A percentile compares a stretch with the other conserved stretches of the same genome.
Conservation (phyloP, 2,113 vertebrate species). For the Sander lucioperca region DNA sequence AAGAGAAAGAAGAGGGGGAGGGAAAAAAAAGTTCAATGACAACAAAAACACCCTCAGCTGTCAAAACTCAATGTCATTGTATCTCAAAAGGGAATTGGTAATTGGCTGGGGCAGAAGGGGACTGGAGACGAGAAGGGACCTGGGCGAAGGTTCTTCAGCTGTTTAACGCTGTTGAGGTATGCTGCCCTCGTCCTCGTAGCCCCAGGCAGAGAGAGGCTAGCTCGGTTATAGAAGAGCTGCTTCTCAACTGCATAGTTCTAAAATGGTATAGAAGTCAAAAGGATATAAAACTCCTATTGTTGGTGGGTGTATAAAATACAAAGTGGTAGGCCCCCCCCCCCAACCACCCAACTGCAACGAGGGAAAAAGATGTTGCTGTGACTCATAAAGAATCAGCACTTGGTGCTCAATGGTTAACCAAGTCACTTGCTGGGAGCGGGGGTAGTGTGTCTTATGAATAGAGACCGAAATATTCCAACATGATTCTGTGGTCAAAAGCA, state of each 20-base stretch:
- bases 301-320: constrained; percentile 57
- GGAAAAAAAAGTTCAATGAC: constrained; percentile 59
- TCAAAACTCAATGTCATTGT: constrained; percentile 77
- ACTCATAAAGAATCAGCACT: constrained; percentile 63
- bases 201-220: constrained; percentile 57
- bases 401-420: constrained; percentile 52
- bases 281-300: constrained; percentile 64
- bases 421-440: constrained; percentile 38
- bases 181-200: constrained; percentile 49
- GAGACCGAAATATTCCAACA: constrained; percentile 40
- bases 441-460: constrained; percentile 25
- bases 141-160: constrained; percentile 39
- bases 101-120: constrained; percentile 58
- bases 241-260: constrained; percentile 45
- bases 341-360: constrained; percentile 19
- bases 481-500: constrained; percentile 35
- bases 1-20: neutral
- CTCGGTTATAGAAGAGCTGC: constrained; percentile 19
- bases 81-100: constrained; percentile 71
- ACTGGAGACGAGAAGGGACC: constrained; percentile 18
- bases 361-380: constrained; percentile 17
- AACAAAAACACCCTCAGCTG: constrained; percentile 58
- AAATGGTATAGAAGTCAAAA: constrained; percentile 68
- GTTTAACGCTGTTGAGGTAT: constrained; percentile 44
- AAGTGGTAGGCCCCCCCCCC: constrained; percentile 20